Conservation (phyloP, 2,113 vertebrate genomes). For the Halichoeres trimaculatus region DNA sequence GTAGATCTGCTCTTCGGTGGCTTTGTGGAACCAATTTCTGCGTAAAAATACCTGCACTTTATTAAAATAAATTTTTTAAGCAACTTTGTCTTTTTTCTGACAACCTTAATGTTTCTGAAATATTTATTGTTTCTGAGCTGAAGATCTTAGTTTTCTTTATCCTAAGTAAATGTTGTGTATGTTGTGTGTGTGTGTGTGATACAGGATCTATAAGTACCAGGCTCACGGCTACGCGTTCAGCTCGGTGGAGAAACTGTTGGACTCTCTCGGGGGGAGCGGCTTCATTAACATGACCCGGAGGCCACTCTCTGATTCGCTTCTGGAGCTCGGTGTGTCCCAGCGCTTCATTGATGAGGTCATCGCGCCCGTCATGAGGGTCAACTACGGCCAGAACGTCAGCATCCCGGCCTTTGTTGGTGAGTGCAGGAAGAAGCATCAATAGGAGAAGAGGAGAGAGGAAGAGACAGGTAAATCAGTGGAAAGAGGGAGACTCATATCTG, state of each 20-base stretch:
- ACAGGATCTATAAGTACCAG: slow-evolving; percentile 98
- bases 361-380: slow-evolving; percentile 91
- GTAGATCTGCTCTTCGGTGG: too few species aligned
- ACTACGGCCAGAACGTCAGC: slow-evolving; percentile 92
- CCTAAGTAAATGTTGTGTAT: too few species aligned
- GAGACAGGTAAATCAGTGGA: background rate
- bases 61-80: too few species aligned
- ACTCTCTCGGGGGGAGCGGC: slow-evolving; percentile 90
- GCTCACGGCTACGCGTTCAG: slow-evolving; percentile 95
- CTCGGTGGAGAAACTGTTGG: slow-evolving; percentile 92
- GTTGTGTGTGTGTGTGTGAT: slow-evolving; percentile 6
- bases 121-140: too few species aligned
- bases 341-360: slow-evolving; percentile 96
- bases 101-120: too few species aligned
- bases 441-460: background rate
- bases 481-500: background rate
- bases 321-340: slow-evolving; percentile 94
- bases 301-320: slow-evolving; percentile 91
- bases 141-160: too few species aligned
- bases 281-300: slow-evolving; percentile 96
- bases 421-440: slow-evolving; percentile 11
- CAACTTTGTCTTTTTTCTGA: too few species aligned
- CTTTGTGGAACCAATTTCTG: too few species aligned
- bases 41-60: too few species aligned
- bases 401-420: slow-evolving; percentile 96